Evolutionary conservation across 2,113 vertebrate species (phyloP).

Genomic region (Leptocoma aspasia): DNA sequence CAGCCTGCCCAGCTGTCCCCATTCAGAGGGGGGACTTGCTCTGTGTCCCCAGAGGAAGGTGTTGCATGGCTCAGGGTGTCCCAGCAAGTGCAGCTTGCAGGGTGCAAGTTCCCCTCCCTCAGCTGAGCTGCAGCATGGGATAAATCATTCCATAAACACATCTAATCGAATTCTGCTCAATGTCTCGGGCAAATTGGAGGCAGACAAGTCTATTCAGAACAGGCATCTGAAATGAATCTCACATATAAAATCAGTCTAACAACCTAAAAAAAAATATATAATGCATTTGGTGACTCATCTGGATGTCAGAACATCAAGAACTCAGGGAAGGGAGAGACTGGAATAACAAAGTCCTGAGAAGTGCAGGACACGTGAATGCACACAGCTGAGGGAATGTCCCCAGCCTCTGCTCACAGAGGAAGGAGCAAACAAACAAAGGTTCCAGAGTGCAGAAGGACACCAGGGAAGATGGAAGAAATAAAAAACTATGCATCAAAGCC

Average conservation of each 20-base stretch:
- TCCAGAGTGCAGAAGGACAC: not conserved
- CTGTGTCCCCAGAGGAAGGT: not conserved
- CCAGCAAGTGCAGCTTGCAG: not conserved
- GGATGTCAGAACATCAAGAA: not conserved
- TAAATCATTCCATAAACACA: not conserved
- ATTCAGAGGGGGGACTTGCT: not conserved
- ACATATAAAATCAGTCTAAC: slow-evolving; percentile 3
- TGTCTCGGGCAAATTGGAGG: not conserved
- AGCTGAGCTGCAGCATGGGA: not conserved
- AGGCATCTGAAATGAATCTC: not conserved
- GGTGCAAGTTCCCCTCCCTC: not conserved
- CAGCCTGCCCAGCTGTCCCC: not conserved
- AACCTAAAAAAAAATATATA: not conserved
- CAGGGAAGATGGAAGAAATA: not conserved
- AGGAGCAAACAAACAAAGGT: not conserved
- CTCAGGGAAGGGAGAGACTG: not conserved
- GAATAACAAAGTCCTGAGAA: not conserved
- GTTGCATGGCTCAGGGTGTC: not conserved
- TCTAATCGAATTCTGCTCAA: not conserved
- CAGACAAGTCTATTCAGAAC: not conserved
- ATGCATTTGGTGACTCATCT: not conserved
- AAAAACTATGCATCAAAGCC: not conserved
- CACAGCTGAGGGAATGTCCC: not conserved
- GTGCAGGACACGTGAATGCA: not conserved
- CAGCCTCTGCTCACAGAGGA: not conserved